A percentile compares a stretch with the other conserved stretches of the same genome.
Evolutionary conservation across 2,113 vertebrate species (phyloP).

Genomic region (Garra rufa): DNA sequence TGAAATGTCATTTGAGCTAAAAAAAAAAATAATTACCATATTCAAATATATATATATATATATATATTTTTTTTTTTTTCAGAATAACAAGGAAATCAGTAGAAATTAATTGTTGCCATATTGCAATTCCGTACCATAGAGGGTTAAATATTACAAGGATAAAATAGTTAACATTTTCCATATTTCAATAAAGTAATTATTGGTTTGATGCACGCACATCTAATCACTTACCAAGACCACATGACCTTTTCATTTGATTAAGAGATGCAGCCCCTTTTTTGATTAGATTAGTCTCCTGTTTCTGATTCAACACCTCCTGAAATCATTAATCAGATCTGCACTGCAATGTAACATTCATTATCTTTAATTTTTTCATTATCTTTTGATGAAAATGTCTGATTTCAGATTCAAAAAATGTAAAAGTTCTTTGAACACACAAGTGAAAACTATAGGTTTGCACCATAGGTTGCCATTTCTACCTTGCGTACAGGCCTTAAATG

Average conservation of each 20-base stretch:
- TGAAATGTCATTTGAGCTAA: too few relatives aligned
- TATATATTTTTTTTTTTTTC: too few relatives aligned
- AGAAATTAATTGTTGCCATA: too few relatives aligned
- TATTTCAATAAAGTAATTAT: neutral
- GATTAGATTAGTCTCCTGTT: neutral
- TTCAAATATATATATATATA: too few relatives aligned
- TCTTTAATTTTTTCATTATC: neutral
- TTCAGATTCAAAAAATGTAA: neutral
- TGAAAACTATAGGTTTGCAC: neutral
- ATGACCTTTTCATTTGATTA: slow-evolving; percentile 26
- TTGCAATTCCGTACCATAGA: too few relatives aligned
- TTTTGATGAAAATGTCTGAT: slow-evolving; percentile 7
- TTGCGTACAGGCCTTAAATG: slow-evolving; percentile 6
- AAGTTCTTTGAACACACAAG: neutral
- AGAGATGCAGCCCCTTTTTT: neutral
- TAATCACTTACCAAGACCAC: slow-evolving; percentile 6
- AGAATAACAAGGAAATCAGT: too few relatives aligned
- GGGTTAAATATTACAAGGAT: neutral
- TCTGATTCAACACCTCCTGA: neutral
- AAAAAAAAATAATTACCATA: too few relatives aligned
- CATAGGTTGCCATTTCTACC: neutral
- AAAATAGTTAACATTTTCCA: neutral
- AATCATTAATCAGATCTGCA: slow-evolving; percentile 15
- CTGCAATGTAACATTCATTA: neutral
- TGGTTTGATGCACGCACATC: neutral